Evolutionary conservation across 2,113 vertebrate genomes (phyloP).

Genomic region (Clinocottus analis): DNA sequence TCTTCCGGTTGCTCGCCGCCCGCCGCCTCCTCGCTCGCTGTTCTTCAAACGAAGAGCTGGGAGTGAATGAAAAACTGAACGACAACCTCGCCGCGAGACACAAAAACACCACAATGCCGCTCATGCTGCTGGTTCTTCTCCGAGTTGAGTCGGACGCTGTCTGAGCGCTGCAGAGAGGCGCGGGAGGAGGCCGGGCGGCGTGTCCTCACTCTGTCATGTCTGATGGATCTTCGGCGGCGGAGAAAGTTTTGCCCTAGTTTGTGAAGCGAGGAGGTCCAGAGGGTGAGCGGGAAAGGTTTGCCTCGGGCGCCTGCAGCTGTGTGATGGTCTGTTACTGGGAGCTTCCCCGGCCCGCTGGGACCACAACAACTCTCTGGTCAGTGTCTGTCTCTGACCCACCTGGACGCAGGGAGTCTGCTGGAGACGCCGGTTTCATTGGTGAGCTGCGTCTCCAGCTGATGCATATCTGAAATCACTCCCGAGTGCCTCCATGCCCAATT

Average conservation of each 20-base stretch:
- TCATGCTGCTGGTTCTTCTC: not conserved
- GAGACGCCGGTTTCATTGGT: constrained; percentile 12
- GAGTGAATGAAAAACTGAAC: not conserved
- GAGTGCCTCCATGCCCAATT: constrained; percentile 7
- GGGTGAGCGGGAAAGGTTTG: constrained; percentile 72
- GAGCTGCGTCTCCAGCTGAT: not conserved
- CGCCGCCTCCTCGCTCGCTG: too few relatives aligned
- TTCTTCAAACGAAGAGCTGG: not conserved
- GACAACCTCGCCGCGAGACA: not conserved
- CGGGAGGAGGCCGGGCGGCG: too few relatives aligned
- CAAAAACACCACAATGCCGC: too few relatives aligned
- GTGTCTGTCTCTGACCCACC: constrained; percentile 64
- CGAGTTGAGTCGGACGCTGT: not conserved
- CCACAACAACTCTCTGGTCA: constrained; percentile 73
- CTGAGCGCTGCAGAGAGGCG: not conserved
- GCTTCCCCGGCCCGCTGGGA: constrained; percentile 65
- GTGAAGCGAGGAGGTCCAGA: constrained; percentile 65
- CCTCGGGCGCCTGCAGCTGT: constrained; percentile 79
- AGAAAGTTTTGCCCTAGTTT: constrained; percentile 79
- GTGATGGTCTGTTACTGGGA: constrained; percentile 76
- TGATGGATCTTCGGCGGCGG: constrained; percentile 69
- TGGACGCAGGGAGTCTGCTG: constrained; percentile 57
- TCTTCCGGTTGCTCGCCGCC: too few relatives aligned
- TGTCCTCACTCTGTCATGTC: constrained; percentile 78
- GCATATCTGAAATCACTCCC: constrained; percentile 21